Percentiles rank a stretch among this genome's conserved stretches.
phyloP scores from a whole-genome alignment of 2,888 invertebrate genomes.

The Andrena hattorfiana region DNA sequence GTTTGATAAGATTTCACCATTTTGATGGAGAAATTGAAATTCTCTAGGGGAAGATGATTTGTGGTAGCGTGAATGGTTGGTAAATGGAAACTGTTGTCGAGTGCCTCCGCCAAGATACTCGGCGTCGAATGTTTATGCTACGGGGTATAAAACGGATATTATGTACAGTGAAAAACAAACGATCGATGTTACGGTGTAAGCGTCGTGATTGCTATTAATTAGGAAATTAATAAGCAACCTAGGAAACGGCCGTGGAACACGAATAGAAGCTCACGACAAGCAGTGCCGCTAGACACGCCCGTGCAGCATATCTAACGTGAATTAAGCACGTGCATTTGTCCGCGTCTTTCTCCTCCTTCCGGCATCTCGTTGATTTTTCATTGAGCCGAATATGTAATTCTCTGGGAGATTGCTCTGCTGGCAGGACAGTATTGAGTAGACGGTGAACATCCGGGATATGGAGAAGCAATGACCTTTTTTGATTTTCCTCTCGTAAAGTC shows the following conservation, averaged over 20 bases:
- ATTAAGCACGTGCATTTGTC: constrained; percentile 66
- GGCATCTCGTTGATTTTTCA: constrained; percentile 39
- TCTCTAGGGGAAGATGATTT: no score
- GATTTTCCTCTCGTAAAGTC: no score
- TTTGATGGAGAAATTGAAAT: no score
- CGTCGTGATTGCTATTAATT: constrained; percentile 62
- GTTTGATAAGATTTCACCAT: no score
- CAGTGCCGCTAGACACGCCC: constrained; percentile 48
- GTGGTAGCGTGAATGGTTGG: no score
- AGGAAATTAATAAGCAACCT: constrained; percentile 64
- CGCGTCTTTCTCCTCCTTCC: constrained; percentile 40
- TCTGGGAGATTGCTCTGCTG: neutral
- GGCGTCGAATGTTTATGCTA: no score
- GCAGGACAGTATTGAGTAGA: no score
- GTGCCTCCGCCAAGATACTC: no score
- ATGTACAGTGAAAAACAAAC: constrained; percentile 30
- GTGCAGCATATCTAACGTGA: constrained; percentile 60
- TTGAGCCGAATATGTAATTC: constrained; percentile 37
- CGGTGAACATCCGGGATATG: no score
- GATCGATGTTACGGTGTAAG: constrained; percentile 36
- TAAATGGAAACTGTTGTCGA: no score
- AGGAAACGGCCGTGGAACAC: constrained; percentile 27
- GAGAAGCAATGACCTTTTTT: no score
- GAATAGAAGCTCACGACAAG: constrained; percentile 43
- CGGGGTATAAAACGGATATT: neutral